Evolutionary conservation across 2,888 invertebrate species (phyloP).

Genomic region (Eubasilissa splendida): DNA sequence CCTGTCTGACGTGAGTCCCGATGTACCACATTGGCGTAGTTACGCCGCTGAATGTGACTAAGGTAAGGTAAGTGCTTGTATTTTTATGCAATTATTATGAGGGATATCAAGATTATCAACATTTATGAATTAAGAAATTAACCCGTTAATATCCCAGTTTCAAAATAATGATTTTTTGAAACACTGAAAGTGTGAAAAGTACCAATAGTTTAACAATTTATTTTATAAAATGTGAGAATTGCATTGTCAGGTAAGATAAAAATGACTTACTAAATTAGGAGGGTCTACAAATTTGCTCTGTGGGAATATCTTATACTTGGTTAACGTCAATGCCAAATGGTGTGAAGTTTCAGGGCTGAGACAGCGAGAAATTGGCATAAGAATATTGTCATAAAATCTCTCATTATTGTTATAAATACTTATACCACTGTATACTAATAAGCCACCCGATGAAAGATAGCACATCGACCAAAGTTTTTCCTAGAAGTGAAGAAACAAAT

Average conservation of each 20-base stretch:
- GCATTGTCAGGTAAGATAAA: not conserved
- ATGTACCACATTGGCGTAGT: too few relatives aligned
- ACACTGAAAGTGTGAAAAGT: not conserved
- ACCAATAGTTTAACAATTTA: too few relatives aligned
- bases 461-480: constrained; percentile 80
- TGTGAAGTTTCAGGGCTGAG: constrained; percentile 90
- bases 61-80: too few relatives aligned
- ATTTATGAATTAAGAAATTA: constrained; percentile 1
- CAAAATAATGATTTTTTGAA: constrained; percentile 1
- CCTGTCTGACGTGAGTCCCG: too few relatives aligned
- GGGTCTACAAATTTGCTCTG: constrained; percentile 75
- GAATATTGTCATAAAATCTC: constrained; percentile 81
- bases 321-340: constrained; percentile 80
- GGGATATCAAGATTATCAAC: too few relatives aligned
- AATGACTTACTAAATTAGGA: constrained; percentile 73
- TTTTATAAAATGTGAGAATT: too few relatives aligned
- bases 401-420: constrained; percentile 84
- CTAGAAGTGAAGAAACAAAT: constrained; percentile 65
- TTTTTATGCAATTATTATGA: too few relatives aligned
- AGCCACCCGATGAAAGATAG: constrained; percentile 77
- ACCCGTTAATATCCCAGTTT: constrained; percentile 3
- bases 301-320: constrained; percentile 84
- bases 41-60: too few relatives aligned
- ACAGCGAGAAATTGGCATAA: constrained; percentile 81
- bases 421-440: constrained; percentile 77